phyloP scores from a whole-genome alignment of 2,888 invertebrate species.

The Hydriomena furcata region DNA sequence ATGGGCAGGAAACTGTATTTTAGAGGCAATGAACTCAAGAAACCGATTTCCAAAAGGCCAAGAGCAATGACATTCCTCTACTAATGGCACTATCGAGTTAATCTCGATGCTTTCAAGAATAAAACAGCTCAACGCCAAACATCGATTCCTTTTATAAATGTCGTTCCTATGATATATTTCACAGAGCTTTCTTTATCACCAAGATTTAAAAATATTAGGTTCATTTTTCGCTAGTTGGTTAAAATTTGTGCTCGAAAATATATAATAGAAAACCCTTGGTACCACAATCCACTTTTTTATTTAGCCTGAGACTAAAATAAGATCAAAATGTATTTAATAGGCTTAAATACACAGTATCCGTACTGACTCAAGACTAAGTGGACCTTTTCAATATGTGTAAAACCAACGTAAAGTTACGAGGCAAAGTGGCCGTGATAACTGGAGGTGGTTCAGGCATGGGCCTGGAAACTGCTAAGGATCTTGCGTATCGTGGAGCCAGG shows the following conservation, averaged over 20 bases:
- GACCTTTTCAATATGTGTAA: conserved; percentile 30
- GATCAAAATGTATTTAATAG: not conserved
- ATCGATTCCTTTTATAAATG: too few species aligned
- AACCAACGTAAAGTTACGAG: conserved; percentile 49
- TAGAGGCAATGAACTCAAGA: conserved; percentile 27
- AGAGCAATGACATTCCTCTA: conserved; percentile 37
- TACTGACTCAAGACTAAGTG: conserved; percentile 4
- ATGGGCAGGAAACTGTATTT: too few species aligned
- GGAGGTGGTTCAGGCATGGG: conserved; percentile 93
- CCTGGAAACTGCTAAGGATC: conserved; percentile 86
- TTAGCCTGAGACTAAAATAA: conserved; percentile 1
- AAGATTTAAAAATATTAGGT: too few species aligned
- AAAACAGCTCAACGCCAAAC: too few species aligned
- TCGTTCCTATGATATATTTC: too few species aligned
- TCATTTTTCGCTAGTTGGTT: too few species aligned
- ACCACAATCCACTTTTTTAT: not conserved
- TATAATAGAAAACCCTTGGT: conserved; percentile 14
- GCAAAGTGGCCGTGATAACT: conserved; percentile 88
- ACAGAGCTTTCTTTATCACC: too few species aligned
- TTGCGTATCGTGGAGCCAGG: conserved; percentile 88
- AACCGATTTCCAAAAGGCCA: conserved; percentile 48
- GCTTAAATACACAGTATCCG: conserved; percentile 6
- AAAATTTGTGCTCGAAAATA: too few species aligned
- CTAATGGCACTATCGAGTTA: conserved; percentile 18
- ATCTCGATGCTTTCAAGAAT: not conserved